Percentiles rank a stretch among this genome's conserved stretches.
Conservation (phyloP, 2,113 vertebrate species). For the Otocyon megalotis region DNA sequence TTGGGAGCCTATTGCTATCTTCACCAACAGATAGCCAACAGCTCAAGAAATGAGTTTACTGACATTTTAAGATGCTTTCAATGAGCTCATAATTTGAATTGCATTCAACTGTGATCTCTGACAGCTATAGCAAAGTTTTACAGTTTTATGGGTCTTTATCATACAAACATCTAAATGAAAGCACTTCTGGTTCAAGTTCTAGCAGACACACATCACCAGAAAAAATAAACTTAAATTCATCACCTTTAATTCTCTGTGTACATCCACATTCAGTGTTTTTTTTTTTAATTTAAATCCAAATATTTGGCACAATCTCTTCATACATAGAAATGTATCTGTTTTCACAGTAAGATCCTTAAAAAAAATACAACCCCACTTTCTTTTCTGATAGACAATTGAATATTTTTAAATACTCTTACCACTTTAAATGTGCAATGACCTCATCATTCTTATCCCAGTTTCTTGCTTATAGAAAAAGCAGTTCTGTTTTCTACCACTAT, state of each 20-base stretch:
- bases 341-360: not conserved
- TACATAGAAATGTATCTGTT: conserved; percentile 12
- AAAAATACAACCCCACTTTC: not conserved
- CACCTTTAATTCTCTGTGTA: conserved; percentile 24
- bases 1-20: not conserved
- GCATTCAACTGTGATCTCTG: conserved; percentile 53
- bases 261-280: not conserved
- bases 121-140: not conserved
- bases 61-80: conserved; percentile 49
- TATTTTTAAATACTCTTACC: conserved; percentile 27
- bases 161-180: conserved; percentile 27
- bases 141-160: conserved; percentile 29
- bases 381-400: not conserved
- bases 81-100: conserved; percentile 50
- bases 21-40: conserved; percentile 49
- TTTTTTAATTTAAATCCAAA: conserved; percentile 6
- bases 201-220: not conserved
- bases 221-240: conserved; percentile 12
- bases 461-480: not conserved
- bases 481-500: not conserved
- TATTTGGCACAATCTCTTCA: not conserved
- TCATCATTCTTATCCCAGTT: not conserved
- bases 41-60: conserved; percentile 42
- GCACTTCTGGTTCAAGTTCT: not conserved
- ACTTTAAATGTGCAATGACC: not conserved